Conservation (phyloP, 2,888 invertebrate species). For the Parascotia fuliginaria region DNA sequence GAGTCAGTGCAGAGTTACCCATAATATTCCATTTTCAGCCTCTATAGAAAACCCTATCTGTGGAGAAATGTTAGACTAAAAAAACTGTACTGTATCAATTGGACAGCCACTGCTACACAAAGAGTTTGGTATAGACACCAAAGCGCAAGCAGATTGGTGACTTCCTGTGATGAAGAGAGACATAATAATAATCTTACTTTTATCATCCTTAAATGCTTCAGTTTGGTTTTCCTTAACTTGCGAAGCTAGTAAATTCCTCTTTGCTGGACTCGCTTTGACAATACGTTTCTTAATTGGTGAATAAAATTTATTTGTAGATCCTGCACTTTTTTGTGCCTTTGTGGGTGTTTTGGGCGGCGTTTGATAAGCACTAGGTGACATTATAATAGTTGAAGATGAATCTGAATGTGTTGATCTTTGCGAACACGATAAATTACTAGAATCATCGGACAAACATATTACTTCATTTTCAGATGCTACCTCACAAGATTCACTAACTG, state of each 20-base stretch:
- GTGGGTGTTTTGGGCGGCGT: constrained; percentile 28
- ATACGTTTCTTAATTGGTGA: constrained; percentile 68
- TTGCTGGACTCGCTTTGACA: constrained; percentile 52
- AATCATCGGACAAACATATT: constrained; percentile 34
- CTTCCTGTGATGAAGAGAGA: too few relatives aligned
- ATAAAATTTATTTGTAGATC: constrained; percentile 55
- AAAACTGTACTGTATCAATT: too few relatives aligned
- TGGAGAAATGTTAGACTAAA: too few relatives aligned
- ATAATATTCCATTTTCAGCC: too few relatives aligned
- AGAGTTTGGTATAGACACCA: too few relatives aligned
- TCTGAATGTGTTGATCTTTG: not conserved
- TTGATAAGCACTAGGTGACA: constrained; percentile 22
- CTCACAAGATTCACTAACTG: not conserved
- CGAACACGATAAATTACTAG: not conserved
- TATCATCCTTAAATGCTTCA: constrained; percentile 61
- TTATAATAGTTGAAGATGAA: constrained; percentile 21
- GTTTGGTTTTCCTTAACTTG: constrained; percentile 29
- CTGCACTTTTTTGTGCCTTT: constrained; percentile 35
- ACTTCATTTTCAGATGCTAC: constrained; percentile 2
- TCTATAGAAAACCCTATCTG: too few relatives aligned
- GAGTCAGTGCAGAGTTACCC: too few relatives aligned
- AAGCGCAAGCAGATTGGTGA: too few relatives aligned
- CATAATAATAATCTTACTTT: too few relatives aligned
- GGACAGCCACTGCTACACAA: too few relatives aligned
- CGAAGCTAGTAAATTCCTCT: constrained; percentile 54